Conservation (phyloP, 2,113 vertebrate genomes). For the Aegithalos caudatus region DNA sequence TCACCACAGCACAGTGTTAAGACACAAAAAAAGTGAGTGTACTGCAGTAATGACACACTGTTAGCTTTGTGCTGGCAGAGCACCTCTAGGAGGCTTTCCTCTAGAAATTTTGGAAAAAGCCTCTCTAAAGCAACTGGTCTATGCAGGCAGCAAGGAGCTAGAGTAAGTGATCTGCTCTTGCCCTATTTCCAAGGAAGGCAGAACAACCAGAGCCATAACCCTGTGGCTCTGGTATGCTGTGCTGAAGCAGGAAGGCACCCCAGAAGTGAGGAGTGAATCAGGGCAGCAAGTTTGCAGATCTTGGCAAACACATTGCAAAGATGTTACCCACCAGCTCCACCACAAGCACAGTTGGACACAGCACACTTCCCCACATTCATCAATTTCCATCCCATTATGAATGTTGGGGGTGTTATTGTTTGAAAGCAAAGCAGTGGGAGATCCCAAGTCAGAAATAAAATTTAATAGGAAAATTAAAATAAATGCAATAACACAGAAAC, state of each 20-base stretch:
- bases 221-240: neutral
- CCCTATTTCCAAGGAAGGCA: neutral
- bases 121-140: neutral
- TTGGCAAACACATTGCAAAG: neutral
- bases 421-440: neutral
- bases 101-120: neutral
- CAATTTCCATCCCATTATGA: neutral
- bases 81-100: neutral
- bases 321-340: neutral
- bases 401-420: neutral
- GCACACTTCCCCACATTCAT: neutral
- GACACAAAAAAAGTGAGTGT: neutral
- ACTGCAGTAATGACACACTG: neutral
- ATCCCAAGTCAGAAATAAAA: neutral
- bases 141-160: neutral
- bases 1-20: neutral
- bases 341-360: neutral
- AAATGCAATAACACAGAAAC: neutral
- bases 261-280: neutral
- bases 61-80: accelerated
- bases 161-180: neutral
- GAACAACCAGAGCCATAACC: neutral
- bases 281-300: neutral
- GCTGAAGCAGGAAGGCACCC: neutral
- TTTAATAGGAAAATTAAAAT: too few species aligned